phyloP scores from a whole-genome alignment of 1,140 invertebrate genomes.

The Akabosia matsudoensis region DNA sequence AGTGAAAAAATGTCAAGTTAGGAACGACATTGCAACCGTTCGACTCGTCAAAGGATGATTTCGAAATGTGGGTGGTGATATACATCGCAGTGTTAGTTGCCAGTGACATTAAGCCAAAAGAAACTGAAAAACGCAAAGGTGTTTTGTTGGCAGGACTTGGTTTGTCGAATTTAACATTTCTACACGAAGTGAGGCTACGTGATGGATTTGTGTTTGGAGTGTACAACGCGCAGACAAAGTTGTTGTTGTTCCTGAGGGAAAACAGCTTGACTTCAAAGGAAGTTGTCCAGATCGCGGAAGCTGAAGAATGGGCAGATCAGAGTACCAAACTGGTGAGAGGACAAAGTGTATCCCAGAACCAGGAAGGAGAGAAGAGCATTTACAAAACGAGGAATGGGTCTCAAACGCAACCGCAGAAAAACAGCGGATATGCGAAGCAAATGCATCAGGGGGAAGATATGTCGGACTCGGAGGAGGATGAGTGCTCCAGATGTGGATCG shows the following conservation, averaged over 20 bases:
- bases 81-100: too few species aligned
- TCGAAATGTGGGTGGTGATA: too few species aligned
- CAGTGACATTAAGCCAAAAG: too few species aligned
- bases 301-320: not conserved
- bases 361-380: not conserved
- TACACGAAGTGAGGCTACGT: not conserved
- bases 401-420: not conserved
- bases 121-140: too few species aligned
- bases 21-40: too few species aligned
- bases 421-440: not conserved
- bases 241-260: not conserved
- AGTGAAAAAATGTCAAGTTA: too few species aligned
- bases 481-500: not conserved
- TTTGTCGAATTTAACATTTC: too few species aligned
- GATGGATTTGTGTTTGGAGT: slow-evolving; percentile 8
- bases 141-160: too few species aligned
- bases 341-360: not conserved
- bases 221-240: not conserved
- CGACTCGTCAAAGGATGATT: too few species aligned
- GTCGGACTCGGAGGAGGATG: not conserved
- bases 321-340: slow-evolving; percentile 3
- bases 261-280: not conserved
- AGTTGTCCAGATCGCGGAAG: not conserved
- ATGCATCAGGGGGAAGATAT: not conserved
- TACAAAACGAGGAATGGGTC: not conserved